Evolutionary conservation across 2,888 invertebrate species (phyloP).

Genomic region (Andrena bicolor): DNA sequence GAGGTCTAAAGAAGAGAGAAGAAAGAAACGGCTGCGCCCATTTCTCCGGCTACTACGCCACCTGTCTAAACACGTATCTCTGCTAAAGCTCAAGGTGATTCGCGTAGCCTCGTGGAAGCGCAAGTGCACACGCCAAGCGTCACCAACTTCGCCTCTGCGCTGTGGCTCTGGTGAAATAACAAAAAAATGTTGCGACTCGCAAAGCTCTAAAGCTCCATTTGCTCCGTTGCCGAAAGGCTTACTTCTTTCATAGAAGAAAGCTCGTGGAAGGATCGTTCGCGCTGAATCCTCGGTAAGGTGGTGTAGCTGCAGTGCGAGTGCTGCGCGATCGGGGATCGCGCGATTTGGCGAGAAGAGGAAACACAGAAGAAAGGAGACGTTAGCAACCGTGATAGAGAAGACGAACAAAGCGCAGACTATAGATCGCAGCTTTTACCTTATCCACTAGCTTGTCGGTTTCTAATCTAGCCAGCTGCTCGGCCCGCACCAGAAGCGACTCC

Average conservation of each 20-base stretch:
- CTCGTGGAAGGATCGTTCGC: constrained; percentile 93
- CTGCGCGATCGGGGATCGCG: constrained; percentile 83
- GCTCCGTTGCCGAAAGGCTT: constrained; percentile 84
- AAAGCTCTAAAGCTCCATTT: not conserved
- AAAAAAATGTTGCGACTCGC: not conserved
- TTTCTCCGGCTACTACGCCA: not conserved
- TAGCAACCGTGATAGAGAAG: constrained; percentile 41
- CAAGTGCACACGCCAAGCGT: not conserved
- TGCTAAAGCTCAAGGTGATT: not conserved
- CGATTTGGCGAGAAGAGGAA: constrained; percentile 55
- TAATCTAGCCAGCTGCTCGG: constrained; percentile 92
- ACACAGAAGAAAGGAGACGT: constrained; percentile 60
- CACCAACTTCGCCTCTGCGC: not conserved
- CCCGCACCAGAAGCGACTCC: constrained; percentile 93
- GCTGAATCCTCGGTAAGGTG: constrained; percentile 90
- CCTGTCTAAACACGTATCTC: not conserved
- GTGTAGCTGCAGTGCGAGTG: constrained; percentile 91
- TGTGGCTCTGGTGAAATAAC: not conserved
- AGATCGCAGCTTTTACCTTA: constrained; percentile 87
- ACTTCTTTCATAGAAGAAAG: constrained; percentile 92
- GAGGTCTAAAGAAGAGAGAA: constrained; percentile 88
- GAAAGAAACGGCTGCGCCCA: not conserved
- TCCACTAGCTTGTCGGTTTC: constrained; percentile 94
- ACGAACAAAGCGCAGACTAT: constrained; percentile 21
- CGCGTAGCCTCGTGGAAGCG: constrained; percentile 5